phyloP scores from a whole-genome alignment of 2,797 vertebrate genomes.

The Coregonus ussuriensis region DNA sequence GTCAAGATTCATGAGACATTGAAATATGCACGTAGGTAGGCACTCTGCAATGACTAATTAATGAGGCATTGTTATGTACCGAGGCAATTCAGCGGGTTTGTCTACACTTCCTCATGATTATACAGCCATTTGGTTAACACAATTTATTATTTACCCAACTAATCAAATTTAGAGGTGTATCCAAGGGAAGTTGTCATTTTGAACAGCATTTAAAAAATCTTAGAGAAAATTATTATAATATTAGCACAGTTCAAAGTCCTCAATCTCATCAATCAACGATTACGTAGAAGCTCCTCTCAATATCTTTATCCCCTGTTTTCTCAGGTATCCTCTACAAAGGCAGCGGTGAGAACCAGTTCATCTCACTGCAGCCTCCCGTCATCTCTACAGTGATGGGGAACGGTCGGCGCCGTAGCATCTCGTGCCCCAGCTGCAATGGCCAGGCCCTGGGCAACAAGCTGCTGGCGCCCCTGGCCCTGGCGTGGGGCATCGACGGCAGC shows the following conservation, averaged over 20 bases:
- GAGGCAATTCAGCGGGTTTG: background rate
- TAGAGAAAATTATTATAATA: background rate
- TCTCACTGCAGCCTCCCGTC: constrained; percentile 94
- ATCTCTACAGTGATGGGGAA: constrained; percentile 98
- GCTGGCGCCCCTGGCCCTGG: constrained; percentile 91
- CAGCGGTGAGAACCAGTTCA: constrained; percentile 95
- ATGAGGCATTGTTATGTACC: background rate
- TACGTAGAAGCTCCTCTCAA: background rate
- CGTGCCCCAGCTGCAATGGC: constrained; percentile 96
- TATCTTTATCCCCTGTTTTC: constrained; percentile 9
- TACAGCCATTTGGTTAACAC: too few relatives aligned
- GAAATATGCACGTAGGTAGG: too few relatives aligned
- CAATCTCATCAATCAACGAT: background rate
- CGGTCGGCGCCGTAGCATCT: constrained; percentile 94
- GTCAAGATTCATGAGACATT: background rate
- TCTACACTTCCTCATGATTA: background rate
- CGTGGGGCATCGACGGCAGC: constrained; percentile 94
- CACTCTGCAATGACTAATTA: background rate
- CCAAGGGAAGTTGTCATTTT: background rate
- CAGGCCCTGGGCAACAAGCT: constrained; percentile 97
- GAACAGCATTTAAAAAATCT: background rate
- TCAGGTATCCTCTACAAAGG: constrained; percentile 97
- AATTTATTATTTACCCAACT: background rate
- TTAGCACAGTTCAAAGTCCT: background rate
- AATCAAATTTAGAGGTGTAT: background rate